These are phyloP conservation scores for Drosophila ananassae DNA, from an alignment of 1,140 invertebrate genomes.

Conservation along the genomic window DNA sequence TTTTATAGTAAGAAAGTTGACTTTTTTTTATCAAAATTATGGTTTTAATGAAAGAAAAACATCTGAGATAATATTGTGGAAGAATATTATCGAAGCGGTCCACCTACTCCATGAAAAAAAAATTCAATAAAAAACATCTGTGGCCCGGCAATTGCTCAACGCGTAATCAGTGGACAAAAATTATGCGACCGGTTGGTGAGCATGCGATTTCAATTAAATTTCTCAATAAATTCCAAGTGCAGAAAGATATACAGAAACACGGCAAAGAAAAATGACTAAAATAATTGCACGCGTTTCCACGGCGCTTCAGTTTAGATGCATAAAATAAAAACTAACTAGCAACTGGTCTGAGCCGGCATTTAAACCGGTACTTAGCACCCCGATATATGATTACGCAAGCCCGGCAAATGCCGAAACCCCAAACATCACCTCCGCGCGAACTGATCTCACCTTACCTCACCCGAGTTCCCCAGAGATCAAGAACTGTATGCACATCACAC, in stretches of 20 bases:
- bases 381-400: slow-evolving; percentile 64
- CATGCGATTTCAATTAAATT: slow-evolving; percentile 79
- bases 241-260: slow-evolving; percentile 35
- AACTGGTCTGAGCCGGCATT: slow-evolving; percentile 57
- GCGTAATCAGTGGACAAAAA: slow-evolving; percentile 56
- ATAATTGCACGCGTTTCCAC: slow-evolving; percentile 39
- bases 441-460: slow-evolving; percentile 21
- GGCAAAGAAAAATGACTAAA: slow-evolving; percentile 24
- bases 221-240: slow-evolving; percentile 76
- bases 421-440: slow-evolving; percentile 36
- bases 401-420: slow-evolving; percentile 39
- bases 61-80: slow-evolving; percentile 7
- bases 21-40: neutral
- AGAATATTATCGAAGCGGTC: neutral
- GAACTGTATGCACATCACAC: slow-evolving; percentile 37
- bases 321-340: slow-evolving; percentile 45
- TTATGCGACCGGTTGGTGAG: slow-evolving; percentile 60
- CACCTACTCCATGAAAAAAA: slow-evolving; percentile 18
- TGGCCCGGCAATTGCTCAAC: slow-evolving; percentile 37
- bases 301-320: slow-evolving; percentile 63
- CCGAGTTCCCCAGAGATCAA: slow-evolving; percentile 25
- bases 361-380: slow-evolving; percentile 75
- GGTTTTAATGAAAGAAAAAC: neutral
- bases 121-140: slow-evolving; percentile 19
- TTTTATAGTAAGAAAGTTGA: neutral